A percentile compares a stretch with the other conserved stretches of the same genome.
phyloP scores from a whole-genome alignment of 2,797 vertebrate genomes.

The Picus viridis region DNA sequence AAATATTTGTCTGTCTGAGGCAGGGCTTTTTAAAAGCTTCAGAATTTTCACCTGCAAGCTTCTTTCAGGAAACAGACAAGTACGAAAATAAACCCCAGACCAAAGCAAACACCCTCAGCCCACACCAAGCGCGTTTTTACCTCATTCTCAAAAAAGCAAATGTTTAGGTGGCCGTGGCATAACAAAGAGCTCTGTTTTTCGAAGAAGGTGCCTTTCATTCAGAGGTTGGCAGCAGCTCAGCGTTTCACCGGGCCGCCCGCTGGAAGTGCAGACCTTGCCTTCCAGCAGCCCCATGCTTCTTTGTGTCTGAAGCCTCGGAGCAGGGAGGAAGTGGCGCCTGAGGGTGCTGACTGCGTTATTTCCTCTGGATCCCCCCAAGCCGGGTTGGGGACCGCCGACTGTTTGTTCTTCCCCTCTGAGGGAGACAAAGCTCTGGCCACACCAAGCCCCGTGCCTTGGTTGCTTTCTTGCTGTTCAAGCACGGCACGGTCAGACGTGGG shows the following conservation, averaged over 20 bases:
- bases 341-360: neutral
- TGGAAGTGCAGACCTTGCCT: slow-evolving; percentile 8
- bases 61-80: neutral
- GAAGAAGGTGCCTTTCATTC: slow-evolving; percentile 60
- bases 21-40: slow-evolving; percentile 7
- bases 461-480: neutral
- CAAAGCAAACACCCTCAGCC: slow-evolving; percentile 11
- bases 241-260: neutral
- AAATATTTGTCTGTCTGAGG: slow-evolving; percentile 42
- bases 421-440: neutral
- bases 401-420: slow-evolving; percentile 33
- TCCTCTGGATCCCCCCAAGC: slow-evolving; percentile 41
- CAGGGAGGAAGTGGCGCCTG: neutral
- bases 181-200: slow-evolving; percentile 50
- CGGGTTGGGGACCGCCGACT: accelerated
- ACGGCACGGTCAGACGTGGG: accelerated
- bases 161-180: slow-evolving; percentile 30
- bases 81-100: slow-evolving; percentile 32
- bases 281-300: neutral
- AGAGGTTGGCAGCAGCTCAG: neutral
- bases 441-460: neutral
- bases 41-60: neutral
- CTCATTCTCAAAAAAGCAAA: slow-evolving; percentile 1
- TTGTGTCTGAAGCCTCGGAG: neutral
- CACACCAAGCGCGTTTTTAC: slow-evolving; percentile 2